Percentiles rank a stretch among this genome's conserved stretches.
phyloP scores from a whole-genome alignment of 2,888 invertebrate genomes.

The Diadromus collaris region DNA sequence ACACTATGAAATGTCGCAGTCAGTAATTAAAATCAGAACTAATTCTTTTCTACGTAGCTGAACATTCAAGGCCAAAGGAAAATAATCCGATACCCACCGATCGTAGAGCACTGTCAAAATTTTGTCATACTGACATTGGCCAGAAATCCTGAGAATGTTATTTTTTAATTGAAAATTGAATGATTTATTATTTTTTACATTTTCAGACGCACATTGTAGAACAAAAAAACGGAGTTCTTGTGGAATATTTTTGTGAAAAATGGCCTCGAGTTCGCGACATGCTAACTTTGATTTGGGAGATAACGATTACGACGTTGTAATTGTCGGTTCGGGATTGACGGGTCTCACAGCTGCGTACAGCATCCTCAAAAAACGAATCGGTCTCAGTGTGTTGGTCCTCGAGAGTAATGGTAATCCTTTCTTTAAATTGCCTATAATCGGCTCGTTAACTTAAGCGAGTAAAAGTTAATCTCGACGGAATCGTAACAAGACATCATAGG shows the following conservation, averaged over 20 bases:
- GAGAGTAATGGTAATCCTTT: constrained; percentile 67
- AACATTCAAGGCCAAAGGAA: too few species aligned
- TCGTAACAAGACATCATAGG: constrained; percentile 58
- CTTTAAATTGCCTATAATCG: background rate
- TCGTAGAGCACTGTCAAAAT: too few species aligned
- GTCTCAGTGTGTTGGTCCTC: constrained; percentile 68
- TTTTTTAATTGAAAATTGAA: background rate
- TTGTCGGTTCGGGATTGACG: constrained; percentile 72
- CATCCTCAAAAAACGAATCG: constrained; percentile 65
- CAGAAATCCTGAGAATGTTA: background rate
- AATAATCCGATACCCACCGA: too few species aligned
- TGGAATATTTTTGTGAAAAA: background rate
- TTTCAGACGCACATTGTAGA: background rate
- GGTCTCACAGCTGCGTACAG: constrained; percentile 71
- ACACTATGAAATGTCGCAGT: too few species aligned
- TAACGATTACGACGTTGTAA: constrained; percentile 70
- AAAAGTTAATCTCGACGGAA: constrained; percentile 11
- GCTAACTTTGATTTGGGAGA: constrained; percentile 54
- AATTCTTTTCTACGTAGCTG: too few species aligned
- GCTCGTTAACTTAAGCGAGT: background rate
- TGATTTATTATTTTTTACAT: background rate
- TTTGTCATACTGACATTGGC: too few species aligned
- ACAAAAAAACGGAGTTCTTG: background rate
- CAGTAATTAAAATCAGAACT: too few species aligned
- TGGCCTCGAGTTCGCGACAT: constrained; percentile 9